Base-by-base conservation (phyloP, 2,888 invertebrate species). In the Spatulosminthurus flaviceps region DNA sequence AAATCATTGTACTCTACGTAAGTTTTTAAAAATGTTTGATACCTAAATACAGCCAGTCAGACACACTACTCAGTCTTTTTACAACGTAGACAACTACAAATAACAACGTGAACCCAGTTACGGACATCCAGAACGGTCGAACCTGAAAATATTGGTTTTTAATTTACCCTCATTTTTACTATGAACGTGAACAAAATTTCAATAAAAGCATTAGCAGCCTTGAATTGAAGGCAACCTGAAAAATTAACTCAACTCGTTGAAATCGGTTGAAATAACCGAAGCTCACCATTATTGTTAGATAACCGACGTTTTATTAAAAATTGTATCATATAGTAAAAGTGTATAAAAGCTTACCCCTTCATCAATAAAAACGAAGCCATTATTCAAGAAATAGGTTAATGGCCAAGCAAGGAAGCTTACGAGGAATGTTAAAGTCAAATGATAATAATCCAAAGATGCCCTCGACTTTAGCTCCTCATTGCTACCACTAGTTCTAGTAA, bases 11-110 rank as follows among this genome's bases (percentile, higher is more conserved):
- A 51, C 41, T 7, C 41, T 51, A 51, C 16, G 16, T 51, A n/a
- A n/a, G n/a, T n/a, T 51, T 60, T 77, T 76, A 75, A 51, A 19
- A 19, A n/a, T 19, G n/a, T 19, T 9, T 51, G 16, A 11, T 51
- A 85, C 84, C 85, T n/a, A 81, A 81, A 70, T 83, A 85, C 1
- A 84, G 41, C 83, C 83, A 83, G 70, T 82, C 85, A 13, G 76
- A 66, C 24, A 79, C 69, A 66, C 74, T 76, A 77, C 83, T 83
- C 11, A 61, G 34, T 76, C 79, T 80, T 7, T 72, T 74, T 24
- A 75, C 69, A 16, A 16, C 69, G 21, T 34, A 60, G 11, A 81
- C 70, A 26, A 83, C 78, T n/a, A 34, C 13, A 24, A 51, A 80
- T 43, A 84, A 67, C 60, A 84, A 19, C 16, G 76, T 9, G 34